A percentile compares a stretch with the other conserved stretches of the same genome.
These are phyloP conservation scores for Pandion haliaetus DNA, from an alignment of 2,113 vertebrate genomes.

Conservation along the genomic window DNA sequence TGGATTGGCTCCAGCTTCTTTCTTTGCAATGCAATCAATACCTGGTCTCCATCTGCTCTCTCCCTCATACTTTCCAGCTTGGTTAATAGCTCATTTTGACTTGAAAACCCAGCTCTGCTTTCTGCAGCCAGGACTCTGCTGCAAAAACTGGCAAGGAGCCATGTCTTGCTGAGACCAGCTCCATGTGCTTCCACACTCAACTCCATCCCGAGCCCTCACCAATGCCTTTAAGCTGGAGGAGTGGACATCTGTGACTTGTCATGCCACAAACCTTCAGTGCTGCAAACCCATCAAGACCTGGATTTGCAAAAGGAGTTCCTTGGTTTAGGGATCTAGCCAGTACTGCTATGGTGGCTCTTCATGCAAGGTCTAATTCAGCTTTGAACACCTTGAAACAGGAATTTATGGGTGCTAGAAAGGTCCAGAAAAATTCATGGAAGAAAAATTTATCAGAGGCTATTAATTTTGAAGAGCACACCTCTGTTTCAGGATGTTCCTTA, in stretches of 20 bases:
- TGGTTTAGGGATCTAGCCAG: not conserved
- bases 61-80: not conserved
- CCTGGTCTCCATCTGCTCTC: not conserved
- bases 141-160: not conserved
- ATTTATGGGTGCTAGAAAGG: not conserved
- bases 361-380: not conserved
- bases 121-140: not conserved
- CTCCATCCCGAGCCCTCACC: not conserved
- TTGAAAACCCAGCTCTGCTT: not conserved
- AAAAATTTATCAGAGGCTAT: accelerated
- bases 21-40: not conserved
- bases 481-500: not conserved
- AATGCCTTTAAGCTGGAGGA: not conserved
- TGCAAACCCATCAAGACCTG: not conserved
- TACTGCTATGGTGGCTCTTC: not conserved
- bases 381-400: not conserved
- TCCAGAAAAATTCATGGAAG: accelerated
- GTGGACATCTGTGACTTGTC: not conserved
- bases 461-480: not conserved
- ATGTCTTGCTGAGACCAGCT: not conserved
- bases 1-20: not conserved
- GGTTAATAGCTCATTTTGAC: not conserved
- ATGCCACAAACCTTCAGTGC: no score
- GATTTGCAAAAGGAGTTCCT: not conserved
- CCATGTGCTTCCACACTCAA: accelerated